phyloP scores from a whole-genome alignment of 2,113 vertebrate species.

The Egretta garzetta region DNA sequence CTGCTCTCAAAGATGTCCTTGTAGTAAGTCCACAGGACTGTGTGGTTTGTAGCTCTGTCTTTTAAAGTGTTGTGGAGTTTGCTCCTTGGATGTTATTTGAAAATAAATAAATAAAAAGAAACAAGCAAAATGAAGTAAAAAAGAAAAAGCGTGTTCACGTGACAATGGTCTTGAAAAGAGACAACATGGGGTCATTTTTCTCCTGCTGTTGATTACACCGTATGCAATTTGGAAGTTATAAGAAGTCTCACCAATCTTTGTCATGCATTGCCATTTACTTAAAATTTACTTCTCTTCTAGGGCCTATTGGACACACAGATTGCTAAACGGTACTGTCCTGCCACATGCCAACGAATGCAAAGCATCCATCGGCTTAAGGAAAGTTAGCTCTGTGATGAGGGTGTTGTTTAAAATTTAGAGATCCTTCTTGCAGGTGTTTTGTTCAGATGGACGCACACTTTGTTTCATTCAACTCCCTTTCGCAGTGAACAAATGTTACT shows the following conservation, averaged over 20 bases:
- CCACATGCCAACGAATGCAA: background rate
- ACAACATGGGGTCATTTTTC: background rate
- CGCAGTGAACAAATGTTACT: background rate
- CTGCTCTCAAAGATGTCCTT: background rate
- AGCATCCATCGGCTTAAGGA: background rate
- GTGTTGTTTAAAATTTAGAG: background rate
- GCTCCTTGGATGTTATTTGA: background rate
- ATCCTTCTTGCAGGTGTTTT: background rate
- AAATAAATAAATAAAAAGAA: background rate
- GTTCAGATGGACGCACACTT: background rate
- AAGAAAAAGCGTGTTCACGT: no score
- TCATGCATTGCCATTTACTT: background rate
- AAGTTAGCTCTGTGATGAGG: background rate
- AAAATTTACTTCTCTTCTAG: background rate
- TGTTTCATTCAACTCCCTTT: background rate
- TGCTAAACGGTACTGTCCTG: background rate
- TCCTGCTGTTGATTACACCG: background rate
- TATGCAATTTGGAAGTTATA: background rate
- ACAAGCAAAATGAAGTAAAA: background rate
- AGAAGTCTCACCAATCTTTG: background rate
- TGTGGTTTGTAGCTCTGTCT: background rate
- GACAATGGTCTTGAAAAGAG: background rate
- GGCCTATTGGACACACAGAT: background rate
- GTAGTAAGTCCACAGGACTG: background rate
- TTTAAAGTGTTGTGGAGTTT: background rate